Base-by-base conservation (phyloP, 1,140 invertebrate genomes). In the Cryptotermes secundus region DNA sequence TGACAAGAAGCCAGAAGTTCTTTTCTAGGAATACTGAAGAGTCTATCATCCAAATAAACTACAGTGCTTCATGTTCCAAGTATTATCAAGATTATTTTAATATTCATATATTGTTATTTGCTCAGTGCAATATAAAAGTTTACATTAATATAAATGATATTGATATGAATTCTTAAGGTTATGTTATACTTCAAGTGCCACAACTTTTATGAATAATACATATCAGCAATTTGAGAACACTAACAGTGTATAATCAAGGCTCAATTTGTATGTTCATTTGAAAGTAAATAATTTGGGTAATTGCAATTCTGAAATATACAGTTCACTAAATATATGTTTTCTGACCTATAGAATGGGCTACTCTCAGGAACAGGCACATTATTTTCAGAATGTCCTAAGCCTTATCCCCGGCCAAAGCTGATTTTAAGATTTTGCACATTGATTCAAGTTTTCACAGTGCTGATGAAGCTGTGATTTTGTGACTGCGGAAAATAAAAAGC, bases 71-170 rank as follows among this genome's bases (percentile, higher is more conserved):
- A 49, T 49, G 45, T 49, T 49, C 16, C 45, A 49, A 19, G 16
- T 19, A 2, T 12, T 49, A 12, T 14, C 45, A 19, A 2, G 16
- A 14, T 14, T 49, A 65, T n/a, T n/a, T 2, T 65, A n/a, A 7
- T n/a, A 3, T 7, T 65, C 19, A 26, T 16, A 9, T 14, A 65
- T n/a, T 65, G 59, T 65, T 65, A 65, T 65, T 65, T 65, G 22
- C 59, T 65, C 26, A 65, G 59, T n/a, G 26, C 59, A n/a, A n/a
- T 65, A 65, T 49, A n/a, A 65, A 65, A n/a, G 59, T 65, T 65
- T 6, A 65, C 26, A 31, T 65, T n/a, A 26, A n/a, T 65, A 31
- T 65, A 38, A 38, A 38, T 38, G 4, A 31, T 65, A 65, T 12
- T n/a, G 3, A 65, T 65, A 65, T 49, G 9, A 49, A 49, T 49